Percentiles rank a stretch among this genome's conserved stretches.
phyloP scores from a whole-genome alignment of 1,140 invertebrate species.

The Tribolium castaneum region DNA sequence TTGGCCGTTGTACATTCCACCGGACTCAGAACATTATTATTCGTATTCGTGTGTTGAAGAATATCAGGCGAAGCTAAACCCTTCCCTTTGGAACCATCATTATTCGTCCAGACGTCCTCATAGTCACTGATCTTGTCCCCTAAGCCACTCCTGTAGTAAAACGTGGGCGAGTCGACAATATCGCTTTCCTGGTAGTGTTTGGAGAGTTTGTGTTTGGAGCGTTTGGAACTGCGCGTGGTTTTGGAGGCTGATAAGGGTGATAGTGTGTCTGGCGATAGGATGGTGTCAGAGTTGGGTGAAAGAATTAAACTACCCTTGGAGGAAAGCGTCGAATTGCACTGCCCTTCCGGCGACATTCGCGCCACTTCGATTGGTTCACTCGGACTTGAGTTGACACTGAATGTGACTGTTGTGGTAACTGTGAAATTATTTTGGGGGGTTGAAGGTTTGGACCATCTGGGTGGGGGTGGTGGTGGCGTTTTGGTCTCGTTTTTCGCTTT shows the following conservation, averaged over 20 bases:
- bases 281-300: constrained; percentile 68
- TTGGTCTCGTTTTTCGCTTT: constrained; percentile 61
- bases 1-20: constrained; percentile 61
- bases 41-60: constrained; percentile 63
- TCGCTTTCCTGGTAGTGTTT: constrained; percentile 83
- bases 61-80: constrained; percentile 60
- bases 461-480: constrained; percentile 72
- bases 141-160: constrained; percentile 85
- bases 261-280: too few species aligned
- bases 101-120: constrained; percentile 90
- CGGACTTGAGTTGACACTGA: constrained; percentile 74
- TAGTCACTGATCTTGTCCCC: constrained; percentile 95
- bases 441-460: constrained; percentile 73
- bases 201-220: constrained; percentile 71
- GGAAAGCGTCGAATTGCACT: constrained; percentile 66
- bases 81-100: constrained; percentile 62
- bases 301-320: constrained; percentile 66
- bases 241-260: constrained; percentile 59
- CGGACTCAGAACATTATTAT: constrained; percentile 69
- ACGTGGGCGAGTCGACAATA: constrained; percentile 82
- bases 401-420: constrained; percentile 84
- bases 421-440: constrained; percentile 81
- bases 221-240: constrained; percentile 57
- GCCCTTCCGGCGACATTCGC: constrained; percentile 67
- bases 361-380: constrained; percentile 61